Evolutionary conservation across 2,888 invertebrate species (phyloP).

Genomic region (Megaustenia siamemsis): DNA sequence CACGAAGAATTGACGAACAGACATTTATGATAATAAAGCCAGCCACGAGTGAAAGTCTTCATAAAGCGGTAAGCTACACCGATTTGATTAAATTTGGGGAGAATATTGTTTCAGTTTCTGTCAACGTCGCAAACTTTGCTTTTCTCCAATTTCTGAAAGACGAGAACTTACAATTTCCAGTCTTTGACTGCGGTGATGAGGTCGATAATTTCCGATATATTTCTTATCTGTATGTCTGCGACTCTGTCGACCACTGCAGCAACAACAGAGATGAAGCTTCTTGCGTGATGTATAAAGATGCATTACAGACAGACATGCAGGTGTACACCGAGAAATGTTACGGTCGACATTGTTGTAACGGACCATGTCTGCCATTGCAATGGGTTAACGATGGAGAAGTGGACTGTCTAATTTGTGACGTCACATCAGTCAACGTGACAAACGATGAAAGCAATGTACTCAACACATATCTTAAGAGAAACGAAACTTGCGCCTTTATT

Average conservation of each 20-base stretch:
- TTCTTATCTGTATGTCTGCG: slow-evolving; percentile 25
- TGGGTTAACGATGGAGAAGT: background rate
- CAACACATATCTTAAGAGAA: background rate
- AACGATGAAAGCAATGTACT: background rate
- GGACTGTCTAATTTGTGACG: background rate
- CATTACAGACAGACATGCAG: too few relatives aligned
- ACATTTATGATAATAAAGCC: background rate
- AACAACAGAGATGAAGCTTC: background rate
- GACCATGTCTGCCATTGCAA: background rate
- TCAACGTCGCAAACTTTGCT: background rate
- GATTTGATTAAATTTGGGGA: background rate
- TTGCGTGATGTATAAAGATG: background rate
- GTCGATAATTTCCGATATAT: background rate
- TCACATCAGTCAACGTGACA: background rate
- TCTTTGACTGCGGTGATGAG: slow-evolving; percentile 12
- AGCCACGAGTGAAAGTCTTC: background rate
- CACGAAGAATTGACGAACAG: background rate
- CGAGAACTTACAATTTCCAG: background rate
- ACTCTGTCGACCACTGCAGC: slow-evolving; percentile 3
- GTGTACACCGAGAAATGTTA: background rate
- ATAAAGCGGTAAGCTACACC: background rate
- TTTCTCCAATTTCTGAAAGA: background rate
- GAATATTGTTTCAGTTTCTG: slow-evolving; percentile 12
- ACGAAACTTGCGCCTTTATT: background rate
- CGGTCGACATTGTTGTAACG: background rate